phyloP scores from a whole-genome alignment of 2,888 invertebrate genomes.

The Rhaphigaster nebulosa region DNA sequence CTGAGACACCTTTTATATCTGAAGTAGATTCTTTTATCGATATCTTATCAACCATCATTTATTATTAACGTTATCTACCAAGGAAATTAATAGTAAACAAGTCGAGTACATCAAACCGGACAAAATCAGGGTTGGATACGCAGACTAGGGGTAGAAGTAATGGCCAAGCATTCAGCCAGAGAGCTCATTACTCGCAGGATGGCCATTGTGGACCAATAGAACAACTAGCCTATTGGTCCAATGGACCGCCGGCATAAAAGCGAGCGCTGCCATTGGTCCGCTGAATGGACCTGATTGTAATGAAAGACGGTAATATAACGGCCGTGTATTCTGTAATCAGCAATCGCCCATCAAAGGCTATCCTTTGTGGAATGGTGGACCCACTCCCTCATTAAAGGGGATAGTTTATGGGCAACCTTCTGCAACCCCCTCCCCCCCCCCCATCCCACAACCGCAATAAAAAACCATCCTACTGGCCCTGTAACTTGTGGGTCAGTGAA shows the following conservation, averaged over 20 bases:
- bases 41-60: background rate
- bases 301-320: constrained; percentile 40
- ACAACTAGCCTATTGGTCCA: constrained; percentile 35
- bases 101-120: background rate
- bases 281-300: constrained; percentile 35
- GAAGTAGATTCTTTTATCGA: no score
- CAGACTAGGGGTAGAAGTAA: constrained; percentile 13
- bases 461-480: background rate
- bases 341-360: constrained; percentile 22
- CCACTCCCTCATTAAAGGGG: constrained; percentile 14
- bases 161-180: background rate
- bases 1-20: no score
- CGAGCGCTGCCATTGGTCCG: constrained; percentile 13
- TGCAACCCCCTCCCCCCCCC: background rate
- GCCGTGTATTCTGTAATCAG: constrained; percentile 46
- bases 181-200: constrained; percentile 22
- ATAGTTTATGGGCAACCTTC: constrained; percentile 12
- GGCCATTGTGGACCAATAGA: constrained; percentile 32
- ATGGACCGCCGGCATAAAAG: constrained; percentile 16
- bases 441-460: background rate
- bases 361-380: constrained; percentile 41
- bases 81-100: background rate
- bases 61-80: background rate
- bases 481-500: background rate
- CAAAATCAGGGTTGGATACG: background rate